Conservation (phyloP, 2,888 invertebrate genomes). For the Drosophila lacicola region DNA sequence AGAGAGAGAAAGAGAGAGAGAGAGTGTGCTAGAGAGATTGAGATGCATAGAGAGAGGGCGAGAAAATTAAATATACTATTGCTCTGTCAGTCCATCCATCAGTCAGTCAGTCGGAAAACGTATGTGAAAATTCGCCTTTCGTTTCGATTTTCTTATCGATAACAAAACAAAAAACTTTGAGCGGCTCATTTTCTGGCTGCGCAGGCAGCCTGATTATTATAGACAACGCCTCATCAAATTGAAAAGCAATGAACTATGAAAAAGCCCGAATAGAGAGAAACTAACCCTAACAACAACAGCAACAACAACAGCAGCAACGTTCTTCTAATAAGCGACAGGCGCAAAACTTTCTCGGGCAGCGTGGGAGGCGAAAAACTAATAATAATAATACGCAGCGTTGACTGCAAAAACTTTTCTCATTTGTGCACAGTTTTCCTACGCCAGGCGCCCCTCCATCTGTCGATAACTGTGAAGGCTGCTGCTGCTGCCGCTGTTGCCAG, state of each 20-base stretch:
- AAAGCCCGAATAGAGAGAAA: conserved; percentile 50
- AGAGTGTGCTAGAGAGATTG: conserved; percentile 5
- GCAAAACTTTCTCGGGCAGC: conserved; percentile 51
- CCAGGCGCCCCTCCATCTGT: neutral
- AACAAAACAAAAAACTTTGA: conserved; percentile 52
- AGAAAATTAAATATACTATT: conserved; percentile 41
- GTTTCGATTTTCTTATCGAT: conserved; percentile 32
- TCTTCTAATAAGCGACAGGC: conserved; percentile 54
- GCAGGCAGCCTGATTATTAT: conserved; percentile 77
- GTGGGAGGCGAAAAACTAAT: conserved; percentile 68
- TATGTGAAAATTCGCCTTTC: conserved; percentile 36
- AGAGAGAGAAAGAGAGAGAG: conserved; percentile 7
- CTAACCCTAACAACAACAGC: conserved; percentile 38
- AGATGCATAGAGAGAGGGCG: neutral
- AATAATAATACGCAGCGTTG: conserved; percentile 73
- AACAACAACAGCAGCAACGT: conserved; percentile 20
- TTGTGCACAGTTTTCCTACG: conserved; percentile 53
- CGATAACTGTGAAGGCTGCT: conserved; percentile 17
- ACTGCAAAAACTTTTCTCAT: conserved; percentile 77
- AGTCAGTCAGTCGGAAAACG: conserved; percentile 36
- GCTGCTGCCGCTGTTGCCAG: conserved; percentile 26
- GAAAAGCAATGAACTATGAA: conserved; percentile 85
- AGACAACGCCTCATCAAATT: conserved; percentile 84
- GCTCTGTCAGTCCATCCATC: conserved; percentile 41
- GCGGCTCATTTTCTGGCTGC: conserved; percentile 61